Conservation (phyloP, 1,140 invertebrate genomes). For the Atta cephalotes region DNA sequence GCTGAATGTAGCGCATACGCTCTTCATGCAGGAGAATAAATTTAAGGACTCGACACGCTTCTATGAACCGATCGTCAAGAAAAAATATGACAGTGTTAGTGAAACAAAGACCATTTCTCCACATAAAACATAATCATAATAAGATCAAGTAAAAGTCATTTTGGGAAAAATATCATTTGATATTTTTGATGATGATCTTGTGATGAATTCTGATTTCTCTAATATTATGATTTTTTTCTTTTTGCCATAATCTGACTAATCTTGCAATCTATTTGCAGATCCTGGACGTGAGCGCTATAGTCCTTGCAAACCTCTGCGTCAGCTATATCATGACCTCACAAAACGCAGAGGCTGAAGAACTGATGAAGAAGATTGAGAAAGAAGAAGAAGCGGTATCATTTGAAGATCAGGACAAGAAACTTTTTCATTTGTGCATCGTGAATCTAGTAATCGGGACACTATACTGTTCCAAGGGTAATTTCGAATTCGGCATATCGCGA, state of each 20-base stretch:
- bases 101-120: slow-evolving; percentile 30
- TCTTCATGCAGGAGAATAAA: slow-evolving; percentile 99
- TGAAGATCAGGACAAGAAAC: slow-evolving; percentile 97
- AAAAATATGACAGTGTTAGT: slow-evolving; percentile 96
- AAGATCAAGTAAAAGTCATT: too few relatives aligned
- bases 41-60: slow-evolving; percentile 99
- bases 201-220: too few relatives aligned
- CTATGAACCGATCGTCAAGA: slow-evolving; percentile 99
- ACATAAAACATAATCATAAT: too few relatives aligned
- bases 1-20: slow-evolving; percentile 98
- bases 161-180: too few relatives aligned
- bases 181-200: too few relatives aligned
- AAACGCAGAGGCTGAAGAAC: slow-evolving; percentile 99
- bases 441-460: slow-evolving; percentile 99
- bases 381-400: slow-evolving; percentile 97
- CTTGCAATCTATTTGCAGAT: slow-evolving; percentile 87
- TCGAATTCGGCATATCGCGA: slow-evolving; percentile 99
- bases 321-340: slow-evolving; percentile 99
- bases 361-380: slow-evolving; percentile 99
- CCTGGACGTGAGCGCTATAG: slow-evolving; percentile 97
- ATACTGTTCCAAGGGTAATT: slow-evolving; percentile 99
- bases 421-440: slow-evolving; percentile 99
- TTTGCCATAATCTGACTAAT: background rate
- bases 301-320: slow-evolving; percentile 99
- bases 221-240: background rate